A percentile compares a stretch with the other conserved stretches of the same genome.
These are phyloP conservation scores for Trichogramma pretiosum DNA, from an alignment of 1,140 invertebrate species.

Conservation along the genomic window DNA sequence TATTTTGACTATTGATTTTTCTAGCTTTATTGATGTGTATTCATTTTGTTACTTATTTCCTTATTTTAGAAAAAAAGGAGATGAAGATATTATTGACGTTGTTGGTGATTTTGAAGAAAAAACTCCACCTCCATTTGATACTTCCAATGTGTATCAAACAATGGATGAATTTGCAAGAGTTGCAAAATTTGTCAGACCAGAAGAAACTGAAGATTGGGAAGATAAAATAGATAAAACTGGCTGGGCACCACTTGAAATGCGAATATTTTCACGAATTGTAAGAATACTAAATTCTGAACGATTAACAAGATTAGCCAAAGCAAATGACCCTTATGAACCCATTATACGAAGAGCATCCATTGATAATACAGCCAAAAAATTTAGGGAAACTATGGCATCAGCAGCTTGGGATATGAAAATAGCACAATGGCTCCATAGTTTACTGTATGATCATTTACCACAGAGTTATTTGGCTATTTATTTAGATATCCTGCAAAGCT, in stretches of 20 bases:
- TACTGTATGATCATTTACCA: constrained; percentile 63
- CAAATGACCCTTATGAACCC: constrained; percentile 51
- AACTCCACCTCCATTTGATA: constrained; percentile 50
- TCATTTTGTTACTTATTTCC: too few relatives aligned
- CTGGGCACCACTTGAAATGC: constrained; percentile 58
- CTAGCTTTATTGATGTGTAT: not conserved
- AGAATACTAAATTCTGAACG: constrained; percentile 64
- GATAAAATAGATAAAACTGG: constrained; percentile 54
- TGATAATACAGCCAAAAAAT: constrained; percentile 60
- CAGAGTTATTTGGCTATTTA: constrained; percentile 64
- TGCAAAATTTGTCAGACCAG: constrained; percentile 54
- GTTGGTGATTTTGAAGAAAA: constrained; percentile 34
- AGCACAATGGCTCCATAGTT: constrained; percentile 69
- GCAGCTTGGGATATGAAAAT: constrained; percentile 62
- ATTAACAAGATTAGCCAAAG: constrained; percentile 55
- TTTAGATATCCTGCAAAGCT: constrained; percentile 69
- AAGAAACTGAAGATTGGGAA: constrained; percentile 62
- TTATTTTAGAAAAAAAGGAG: too few relatives aligned
- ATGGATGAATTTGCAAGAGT: constrained; percentile 68
- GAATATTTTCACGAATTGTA: constrained; percentile 58
- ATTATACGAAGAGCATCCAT: constrained; percentile 58
- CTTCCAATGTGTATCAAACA: constrained; percentile 50
- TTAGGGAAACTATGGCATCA: constrained; percentile 58
- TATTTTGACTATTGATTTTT: constrained; percentile 2
- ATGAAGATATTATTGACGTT: constrained; percentile 43